Conservation (phyloP, 1,140 invertebrate species). For the Gerris buenoi region DNA sequence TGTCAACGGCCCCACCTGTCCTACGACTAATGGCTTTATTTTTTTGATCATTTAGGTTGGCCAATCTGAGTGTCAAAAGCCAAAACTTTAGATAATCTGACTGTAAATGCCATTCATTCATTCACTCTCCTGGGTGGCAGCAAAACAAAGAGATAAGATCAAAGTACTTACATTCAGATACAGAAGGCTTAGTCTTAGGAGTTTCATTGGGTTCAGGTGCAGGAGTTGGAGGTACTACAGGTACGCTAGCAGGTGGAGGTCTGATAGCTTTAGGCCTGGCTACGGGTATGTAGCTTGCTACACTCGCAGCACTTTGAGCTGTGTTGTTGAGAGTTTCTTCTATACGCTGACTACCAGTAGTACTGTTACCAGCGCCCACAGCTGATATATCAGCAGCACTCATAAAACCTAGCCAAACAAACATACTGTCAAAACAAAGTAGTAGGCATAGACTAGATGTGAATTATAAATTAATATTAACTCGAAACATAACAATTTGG, state of each 20-base stretch:
- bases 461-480: no score
- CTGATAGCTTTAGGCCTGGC: not conserved
- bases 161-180: not conserved
- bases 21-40: no score
- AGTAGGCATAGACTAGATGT: no score
- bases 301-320: not conserved
- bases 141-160: no score
- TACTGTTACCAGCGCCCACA: not conserved
- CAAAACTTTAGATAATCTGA: no score
- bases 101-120: no score
- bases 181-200: not conserved
- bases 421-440: not conserved
- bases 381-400: not conserved
- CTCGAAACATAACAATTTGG: no score
- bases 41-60: no score
- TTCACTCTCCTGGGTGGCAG: no score
- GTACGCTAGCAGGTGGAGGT: not conserved
- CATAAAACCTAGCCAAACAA: not conserved
- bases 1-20: no score
- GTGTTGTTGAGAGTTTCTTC: not conserved
- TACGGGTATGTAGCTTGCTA: not conserved
- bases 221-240: not conserved
- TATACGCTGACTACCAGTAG: not conserved
- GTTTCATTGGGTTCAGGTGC: no score
- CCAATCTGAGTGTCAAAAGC: no score